These are phyloP conservation scores for Carcina quercana DNA, from an alignment of 2,888 invertebrate genomes.

Conservation along the genomic window DNA sequence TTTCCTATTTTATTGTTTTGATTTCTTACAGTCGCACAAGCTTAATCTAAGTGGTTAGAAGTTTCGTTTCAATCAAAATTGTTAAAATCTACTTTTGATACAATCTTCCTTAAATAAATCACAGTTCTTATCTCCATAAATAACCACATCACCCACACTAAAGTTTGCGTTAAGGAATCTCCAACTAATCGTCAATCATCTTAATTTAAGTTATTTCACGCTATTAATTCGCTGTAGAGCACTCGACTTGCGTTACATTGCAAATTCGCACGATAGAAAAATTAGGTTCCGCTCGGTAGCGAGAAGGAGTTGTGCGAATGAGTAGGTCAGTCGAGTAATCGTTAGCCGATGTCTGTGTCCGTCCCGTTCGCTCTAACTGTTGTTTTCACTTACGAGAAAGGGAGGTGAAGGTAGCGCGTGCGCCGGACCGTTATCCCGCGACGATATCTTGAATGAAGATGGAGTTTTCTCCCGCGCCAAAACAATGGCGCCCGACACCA, in stretches of 20 bases:
- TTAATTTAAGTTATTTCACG: conserved; percentile 54
- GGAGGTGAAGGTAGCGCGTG: conserved; percentile 41
- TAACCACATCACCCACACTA: no score
- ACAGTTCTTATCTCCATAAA: no score
- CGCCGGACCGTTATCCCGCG: conserved; percentile 69
- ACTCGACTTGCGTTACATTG: conserved; percentile 44
- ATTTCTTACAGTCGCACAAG: no score
- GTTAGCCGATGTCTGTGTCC: conserved; percentile 48
- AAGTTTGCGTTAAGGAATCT: conserved; percentile 11
- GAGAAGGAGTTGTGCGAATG: conserved; percentile 73
- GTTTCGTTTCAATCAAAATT: no score
- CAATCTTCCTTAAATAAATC: no score
- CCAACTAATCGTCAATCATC: conserved; percentile 28
- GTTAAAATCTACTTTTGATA: no score
- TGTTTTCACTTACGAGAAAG: conserved; percentile 20
- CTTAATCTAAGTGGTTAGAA: no score
- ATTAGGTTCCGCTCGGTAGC: conserved; percentile 71
- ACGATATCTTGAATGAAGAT: conserved; percentile 73
- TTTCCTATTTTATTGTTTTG: no score
- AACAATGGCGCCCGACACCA: conserved; percentile 59
- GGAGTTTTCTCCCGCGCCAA: conserved; percentile 71
- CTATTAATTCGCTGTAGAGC: conserved; percentile 28
- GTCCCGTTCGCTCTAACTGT: conserved; percentile 29
- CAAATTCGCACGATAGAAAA: conserved; percentile 65
- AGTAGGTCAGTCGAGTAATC: conserved; percentile 75